Percentiles rank a stretch among this genome's conserved stretches.
Evolutionary conservation across 2,113 vertebrate genomes (phyloP).

Genomic region (Heterochromis multidens): DNA sequence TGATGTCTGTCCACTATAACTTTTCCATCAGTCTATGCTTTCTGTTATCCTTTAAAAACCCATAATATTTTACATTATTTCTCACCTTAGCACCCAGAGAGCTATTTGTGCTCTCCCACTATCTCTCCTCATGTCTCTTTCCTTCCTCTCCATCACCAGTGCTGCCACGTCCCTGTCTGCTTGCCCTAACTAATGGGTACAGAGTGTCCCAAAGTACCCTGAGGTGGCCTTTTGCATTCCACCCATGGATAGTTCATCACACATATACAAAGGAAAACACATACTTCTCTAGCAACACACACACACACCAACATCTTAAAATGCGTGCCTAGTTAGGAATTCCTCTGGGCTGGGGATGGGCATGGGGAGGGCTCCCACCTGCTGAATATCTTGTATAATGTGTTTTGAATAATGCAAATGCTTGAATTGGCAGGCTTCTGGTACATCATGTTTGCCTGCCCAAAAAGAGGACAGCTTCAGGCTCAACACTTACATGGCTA

Average conservation of each 20-base stretch:
- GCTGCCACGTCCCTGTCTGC: constrained; percentile 6
- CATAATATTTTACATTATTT: background rate
- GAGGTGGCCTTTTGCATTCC: constrained; percentile 19
- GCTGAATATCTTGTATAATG: constrained; percentile 44
- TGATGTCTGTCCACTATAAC: background rate
- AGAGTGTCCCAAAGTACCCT: constrained; percentile 25
- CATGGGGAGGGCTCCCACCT: background rate
- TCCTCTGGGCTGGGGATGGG: constrained; percentile 8
- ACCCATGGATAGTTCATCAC: background rate
- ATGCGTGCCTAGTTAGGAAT: constrained; percentile 21
- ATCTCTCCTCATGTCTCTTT: background rate
- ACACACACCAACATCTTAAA: background rate
- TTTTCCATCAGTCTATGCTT: background rate
- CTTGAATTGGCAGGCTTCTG: background rate
- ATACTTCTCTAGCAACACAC: background rate
- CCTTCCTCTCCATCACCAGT: background rate
- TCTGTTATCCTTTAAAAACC: background rate
- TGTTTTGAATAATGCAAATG: constrained; percentile 52
- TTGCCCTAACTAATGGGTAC: constrained; percentile 43
- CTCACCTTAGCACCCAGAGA: background rate
- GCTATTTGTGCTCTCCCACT: background rate
- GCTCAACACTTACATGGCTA: constrained; percentile 15
- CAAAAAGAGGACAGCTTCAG: constrained; percentile 26
- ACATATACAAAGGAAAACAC: background rate
- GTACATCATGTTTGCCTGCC: constrained; percentile 22